Evolutionary conservation across 2,888 invertebrate genomes (phyloP).

Genomic region (Philereme transversata): DNA sequence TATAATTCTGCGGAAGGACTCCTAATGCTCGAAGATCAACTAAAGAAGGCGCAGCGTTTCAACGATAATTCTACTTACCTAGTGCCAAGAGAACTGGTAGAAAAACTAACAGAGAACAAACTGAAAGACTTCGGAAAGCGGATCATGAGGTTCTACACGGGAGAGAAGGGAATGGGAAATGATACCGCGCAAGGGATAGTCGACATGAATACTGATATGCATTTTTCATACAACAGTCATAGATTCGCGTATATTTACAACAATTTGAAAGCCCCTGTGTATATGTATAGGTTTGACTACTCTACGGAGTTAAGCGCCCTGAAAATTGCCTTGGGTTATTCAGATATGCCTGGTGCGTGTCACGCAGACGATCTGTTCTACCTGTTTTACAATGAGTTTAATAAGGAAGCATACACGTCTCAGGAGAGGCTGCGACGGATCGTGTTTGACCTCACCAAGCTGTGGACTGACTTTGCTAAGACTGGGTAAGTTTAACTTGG

Average conservation of each 20-base stretch:
- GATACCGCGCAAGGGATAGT: conserved; percentile 45
- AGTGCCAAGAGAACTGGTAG: conserved; percentile 56
- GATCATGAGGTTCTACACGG: conserved; percentile 57
- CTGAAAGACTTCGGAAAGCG: conserved; percentile 52
- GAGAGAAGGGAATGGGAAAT: conserved; percentile 45
- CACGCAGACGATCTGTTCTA: conserved; percentile 81
- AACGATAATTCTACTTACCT: conserved; percentile 53
- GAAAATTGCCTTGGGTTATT: conserved; percentile 44
- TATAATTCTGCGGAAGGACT: conserved; percentile 64
- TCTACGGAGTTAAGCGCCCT: conserved; percentile 61
- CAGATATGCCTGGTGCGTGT: conserved; percentile 60
- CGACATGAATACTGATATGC: conserved; percentile 52
- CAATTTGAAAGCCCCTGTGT: conserved; percentile 45
- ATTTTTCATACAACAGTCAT: conserved; percentile 55
- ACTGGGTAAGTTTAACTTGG: conserved; percentile 49
- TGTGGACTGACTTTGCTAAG: conserved; percentile 76
- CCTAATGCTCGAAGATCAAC: conserved; percentile 42
- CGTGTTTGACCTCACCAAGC: conserved; percentile 61
- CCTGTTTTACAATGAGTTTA: conserved; percentile 63
- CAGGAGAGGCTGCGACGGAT: conserved; percentile 57
- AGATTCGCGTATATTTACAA: conserved; percentile 56
- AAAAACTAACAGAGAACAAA: conserved; percentile 44
- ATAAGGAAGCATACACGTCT: conserved; percentile 50
- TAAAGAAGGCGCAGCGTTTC: conserved; percentile 46
- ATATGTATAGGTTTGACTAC: conserved; percentile 61